These are phyloP conservation scores for Chlorodrepanis virens DNA, from an alignment of 2,113 vertebrate species.

Conservation along the genomic window DNA sequence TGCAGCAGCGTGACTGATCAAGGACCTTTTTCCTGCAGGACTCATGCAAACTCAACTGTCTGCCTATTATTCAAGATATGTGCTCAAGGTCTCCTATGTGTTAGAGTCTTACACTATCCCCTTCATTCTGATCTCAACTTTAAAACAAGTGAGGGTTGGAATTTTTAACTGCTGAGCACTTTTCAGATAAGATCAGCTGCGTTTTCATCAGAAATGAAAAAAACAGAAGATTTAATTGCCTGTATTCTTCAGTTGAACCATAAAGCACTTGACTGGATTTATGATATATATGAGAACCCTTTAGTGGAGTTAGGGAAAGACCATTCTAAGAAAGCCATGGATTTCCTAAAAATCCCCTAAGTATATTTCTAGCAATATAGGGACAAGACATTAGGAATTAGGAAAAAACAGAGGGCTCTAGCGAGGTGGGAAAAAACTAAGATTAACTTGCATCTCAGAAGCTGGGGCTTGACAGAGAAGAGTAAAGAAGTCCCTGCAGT, in stretches of 20 bases:
- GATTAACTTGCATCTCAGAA: neutral
- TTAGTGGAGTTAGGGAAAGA: neutral
- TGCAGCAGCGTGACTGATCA: slow-evolving; percentile 43
- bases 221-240: neutral
- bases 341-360: neutral
- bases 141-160: neutral
- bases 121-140: slow-evolving; percentile 7
- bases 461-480: neutral
- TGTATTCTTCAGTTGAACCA: neutral
- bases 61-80: slow-evolving; percentile 27
- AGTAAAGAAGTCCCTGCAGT: neutral
- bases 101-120: neutral
- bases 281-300: neutral
- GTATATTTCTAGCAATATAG: neutral
- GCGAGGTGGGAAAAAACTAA: neutral
- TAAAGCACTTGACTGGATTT: neutral
- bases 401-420: neutral
- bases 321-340: neutral
- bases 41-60: neutral
- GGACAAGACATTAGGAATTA: neutral
- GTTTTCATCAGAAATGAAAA: neutral
- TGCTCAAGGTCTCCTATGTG: slow-evolving; percentile 35
- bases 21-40: slow-evolving; percentile 36
- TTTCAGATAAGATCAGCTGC: neutral
- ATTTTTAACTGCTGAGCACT: neutral